phyloP scores from a whole-genome alignment of 2,888 invertebrate species.

The Idaea aversata region DNA sequence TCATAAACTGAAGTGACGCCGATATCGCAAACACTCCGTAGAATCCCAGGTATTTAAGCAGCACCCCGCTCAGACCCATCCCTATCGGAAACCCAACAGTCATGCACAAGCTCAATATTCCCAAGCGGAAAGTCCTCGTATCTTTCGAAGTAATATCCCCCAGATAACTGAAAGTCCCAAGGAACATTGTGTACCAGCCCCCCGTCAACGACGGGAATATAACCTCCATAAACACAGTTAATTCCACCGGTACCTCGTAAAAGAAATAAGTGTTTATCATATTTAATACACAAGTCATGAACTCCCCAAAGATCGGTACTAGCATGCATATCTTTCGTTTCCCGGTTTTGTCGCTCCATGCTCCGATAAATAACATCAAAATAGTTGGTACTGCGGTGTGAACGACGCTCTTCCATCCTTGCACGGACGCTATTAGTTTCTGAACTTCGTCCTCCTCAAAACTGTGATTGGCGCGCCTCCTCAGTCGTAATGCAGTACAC shows the following conservation, averaged over 20 bases:
- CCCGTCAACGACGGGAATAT: conserved; percentile 76
- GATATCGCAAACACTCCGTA: conserved; percentile 77
- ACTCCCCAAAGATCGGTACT: conserved; percentile 78
- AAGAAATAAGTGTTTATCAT: conserved; percentile 79
- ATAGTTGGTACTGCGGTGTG: conserved; percentile 77
- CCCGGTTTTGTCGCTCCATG: conserved; percentile 82
- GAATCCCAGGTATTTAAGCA: conserved; percentile 67
- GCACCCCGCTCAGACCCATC: conserved; percentile 66
- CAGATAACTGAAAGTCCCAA: conserved; percentile 81
- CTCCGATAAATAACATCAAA: conserved; percentile 80
- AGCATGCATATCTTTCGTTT: conserved; percentile 81
- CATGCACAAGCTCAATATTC: conserved; percentile 74
- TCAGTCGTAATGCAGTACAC: conserved; percentile 85
- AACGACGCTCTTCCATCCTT: conserved; percentile 78
- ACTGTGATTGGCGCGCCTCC: conserved; percentile 84
- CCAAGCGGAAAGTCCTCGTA: conserved; percentile 81
- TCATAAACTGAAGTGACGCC: conserved; percentile 59
- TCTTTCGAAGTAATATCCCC: conserved; percentile 79
- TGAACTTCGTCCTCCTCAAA: conserved; percentile 84
- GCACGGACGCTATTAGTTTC: conserved; percentile 77
- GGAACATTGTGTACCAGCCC: conserved; percentile 80
- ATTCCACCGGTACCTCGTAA: conserved; percentile 75
- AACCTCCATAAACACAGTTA: conserved; percentile 76
- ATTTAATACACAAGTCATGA: conserved; percentile 72
- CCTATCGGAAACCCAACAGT: conserved; percentile 74